Base-by-base conservation (phyloP, 2,797 vertebrate species). In the Tapera naevia region DNA sequence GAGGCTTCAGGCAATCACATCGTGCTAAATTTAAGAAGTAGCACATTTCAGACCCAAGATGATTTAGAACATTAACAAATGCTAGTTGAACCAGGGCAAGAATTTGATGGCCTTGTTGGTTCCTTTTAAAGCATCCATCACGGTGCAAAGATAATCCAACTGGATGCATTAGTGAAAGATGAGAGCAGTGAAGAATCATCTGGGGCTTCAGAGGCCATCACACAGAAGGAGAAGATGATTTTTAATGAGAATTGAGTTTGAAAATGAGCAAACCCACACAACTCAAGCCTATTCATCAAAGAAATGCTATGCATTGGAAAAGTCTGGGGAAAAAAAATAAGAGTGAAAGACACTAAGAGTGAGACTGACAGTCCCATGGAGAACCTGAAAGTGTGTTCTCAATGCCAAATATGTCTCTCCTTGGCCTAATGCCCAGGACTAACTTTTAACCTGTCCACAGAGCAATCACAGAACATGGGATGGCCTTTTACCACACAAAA, bases 1-100 rank as follows among this genome's bases (percentile, higher is more conserved):
- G 93, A 95, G 81, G 93, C 85, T 97, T 94, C 72, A 89, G 92
- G 95, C 96, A 95, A 93, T 96, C 94, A 91, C 75, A 83, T 89
- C 27, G 3, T 91, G 95, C 95, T 95, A 91, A 85, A 93, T 95
- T 94, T 93, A 82, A 96, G 92, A 37, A 93, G 93, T n/a, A 83
- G 84, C 86, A 91, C 79, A 45, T 93, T 92, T 92, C 86, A 67
- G 91, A 84, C 71, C 91, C 89, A 45, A 13, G 94, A 95, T 83
- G 93, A 95, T 95, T 96, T 92, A 93, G 91, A 91, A 90, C 80
- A 48, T 93, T 94, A 85, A 94, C 94, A 82, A 95, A 88, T 27
- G 79, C 89, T 51, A 81, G 65, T 80, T 83, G 88, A 95, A 89
- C 61, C 46, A 4, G 93, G 86, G 84, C 89, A 94, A 71, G 84